Percentiles rank a stretch among this genome's conserved stretches.
These are phyloP conservation scores for Mesembrinibis cayennensis DNA, from an alignment of 2,113 vertebrate genomes.

Conservation along the genomic window DNA sequence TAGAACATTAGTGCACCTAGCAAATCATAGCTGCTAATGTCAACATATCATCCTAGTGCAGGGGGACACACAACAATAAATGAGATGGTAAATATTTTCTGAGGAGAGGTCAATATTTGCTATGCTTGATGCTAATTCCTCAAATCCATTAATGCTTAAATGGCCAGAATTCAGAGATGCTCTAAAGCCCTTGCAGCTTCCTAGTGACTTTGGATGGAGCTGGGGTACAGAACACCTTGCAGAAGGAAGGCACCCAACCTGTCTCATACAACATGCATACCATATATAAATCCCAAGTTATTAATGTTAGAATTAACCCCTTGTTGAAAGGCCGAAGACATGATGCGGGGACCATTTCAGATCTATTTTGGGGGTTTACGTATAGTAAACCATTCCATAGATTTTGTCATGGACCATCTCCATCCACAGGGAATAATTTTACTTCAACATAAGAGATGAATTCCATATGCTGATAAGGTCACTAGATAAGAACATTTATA, in stretches of 20 bases:
- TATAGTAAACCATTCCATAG: not conserved
- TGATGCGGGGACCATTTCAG: not conserved
- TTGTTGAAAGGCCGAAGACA: not conserved
- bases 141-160: slow-evolving; percentile 47
- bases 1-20: slow-evolving; percentile 14
- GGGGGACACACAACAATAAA: slow-evolving; percentile 27
- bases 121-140: slow-evolving; percentile 53
- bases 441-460: not conserved
- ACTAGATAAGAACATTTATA: not conserved
- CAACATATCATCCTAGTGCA: slow-evolving; percentile 30
- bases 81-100: slow-evolving; percentile 62
- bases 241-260: not conserved
- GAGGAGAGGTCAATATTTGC: slow-evolving; percentile 63
- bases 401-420: not conserved
- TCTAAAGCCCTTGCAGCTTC: not conserved
- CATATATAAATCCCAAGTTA: not conserved
- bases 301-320: not conserved
- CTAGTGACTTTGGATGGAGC: not conserved
- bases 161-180: not conserved
- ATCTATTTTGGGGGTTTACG: not conserved
- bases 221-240: not conserved
- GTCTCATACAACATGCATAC: not conserved
- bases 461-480: not conserved
- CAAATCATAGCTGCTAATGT: slow-evolving; percentile 49
- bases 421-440: not conserved